These are phyloP conservation scores for Macaca nemestrina DNA, from an alignment of 2,113 vertebrate genomes.

Conservation along the genomic window DNA sequence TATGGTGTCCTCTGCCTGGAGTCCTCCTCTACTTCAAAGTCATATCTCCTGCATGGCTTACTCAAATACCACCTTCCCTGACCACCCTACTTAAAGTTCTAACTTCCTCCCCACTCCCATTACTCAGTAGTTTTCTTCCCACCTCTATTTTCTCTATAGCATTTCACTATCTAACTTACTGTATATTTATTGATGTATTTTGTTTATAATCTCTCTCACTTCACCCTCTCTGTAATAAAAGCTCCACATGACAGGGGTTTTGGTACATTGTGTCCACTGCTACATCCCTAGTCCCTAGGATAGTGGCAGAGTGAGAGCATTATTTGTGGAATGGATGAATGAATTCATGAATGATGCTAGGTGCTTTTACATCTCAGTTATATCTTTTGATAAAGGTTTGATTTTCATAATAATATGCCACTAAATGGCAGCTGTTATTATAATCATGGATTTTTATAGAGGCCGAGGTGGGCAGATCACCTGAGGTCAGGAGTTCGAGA, in stretches of 20 bases:
- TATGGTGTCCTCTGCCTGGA: neutral
- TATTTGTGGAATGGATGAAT: neutral
- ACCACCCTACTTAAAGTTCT: neutral
- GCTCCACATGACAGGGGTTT: neutral
- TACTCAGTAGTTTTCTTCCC: neutral
- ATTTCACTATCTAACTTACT: neutral
- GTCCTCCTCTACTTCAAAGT: neutral
- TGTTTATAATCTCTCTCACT: neutral
- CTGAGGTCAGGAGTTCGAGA: too few relatives aligned
- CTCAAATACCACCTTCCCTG: neutral
- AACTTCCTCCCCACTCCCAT: neutral
- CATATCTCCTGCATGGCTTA: neutral
- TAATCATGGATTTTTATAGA: neutral
- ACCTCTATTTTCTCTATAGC: neutral
- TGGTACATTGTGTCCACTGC: neutral
- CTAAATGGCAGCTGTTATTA: neutral
- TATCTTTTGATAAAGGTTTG: neutral
- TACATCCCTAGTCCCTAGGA: neutral
- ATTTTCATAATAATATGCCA: constrained; percentile 13
- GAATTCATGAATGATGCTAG: neutral
- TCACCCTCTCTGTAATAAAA: neutral
- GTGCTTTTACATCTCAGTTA: neutral
- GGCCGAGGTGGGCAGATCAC: too few relatives aligned
- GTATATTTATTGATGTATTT: neutral
- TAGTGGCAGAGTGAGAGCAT: neutral